Evolutionary conservation across 2,113 vertebrate species (phyloP).

Genomic region (Excalfactoria chinensis): DNA sequence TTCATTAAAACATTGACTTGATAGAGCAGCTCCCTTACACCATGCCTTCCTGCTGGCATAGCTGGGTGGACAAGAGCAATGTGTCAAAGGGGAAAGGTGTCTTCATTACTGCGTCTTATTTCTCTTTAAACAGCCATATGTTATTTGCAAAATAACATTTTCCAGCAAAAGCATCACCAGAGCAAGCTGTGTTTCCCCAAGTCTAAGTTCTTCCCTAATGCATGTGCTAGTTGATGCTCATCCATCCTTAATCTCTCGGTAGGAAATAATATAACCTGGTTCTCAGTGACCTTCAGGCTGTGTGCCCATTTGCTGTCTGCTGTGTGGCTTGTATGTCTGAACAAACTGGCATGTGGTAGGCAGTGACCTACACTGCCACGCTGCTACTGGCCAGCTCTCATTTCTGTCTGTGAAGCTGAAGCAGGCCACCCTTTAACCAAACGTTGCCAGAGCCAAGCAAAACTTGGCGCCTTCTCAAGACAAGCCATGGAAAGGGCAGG

Average conservation of each 20-base stretch:
- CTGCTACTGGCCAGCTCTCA: not conserved
- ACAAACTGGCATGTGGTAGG: not conserved
- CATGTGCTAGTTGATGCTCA: not conserved
- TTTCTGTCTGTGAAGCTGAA: not conserved
- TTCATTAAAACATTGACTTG: not conserved
- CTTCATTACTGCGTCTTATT: not conserved
- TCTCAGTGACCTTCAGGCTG: not conserved
- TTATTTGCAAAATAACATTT: not conserved
- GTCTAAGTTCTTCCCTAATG: not conserved
- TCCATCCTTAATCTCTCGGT: not conserved
- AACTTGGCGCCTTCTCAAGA: not conserved
- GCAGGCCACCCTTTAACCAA: not conserved
- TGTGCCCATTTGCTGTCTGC: not conserved
- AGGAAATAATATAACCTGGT: not conserved
- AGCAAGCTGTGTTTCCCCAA: not conserved
- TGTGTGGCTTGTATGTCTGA: not conserved
- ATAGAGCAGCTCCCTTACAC: not conserved
- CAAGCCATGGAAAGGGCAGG: not conserved
- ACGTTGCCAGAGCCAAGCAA: not conserved
- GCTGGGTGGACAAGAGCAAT: not conserved
- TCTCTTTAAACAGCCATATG: not conserved
- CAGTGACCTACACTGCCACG: not conserved
- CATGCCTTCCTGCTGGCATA: not conserved
- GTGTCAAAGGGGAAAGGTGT: not conserved
- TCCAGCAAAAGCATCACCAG: not conserved